Percentiles rank a stretch among this genome's conserved stretches.
These are phyloP conservation scores for Xestobium rufovillosum DNA, from an alignment of 2,888 invertebrate genomes.

Conservation along the genomic window DNA sequence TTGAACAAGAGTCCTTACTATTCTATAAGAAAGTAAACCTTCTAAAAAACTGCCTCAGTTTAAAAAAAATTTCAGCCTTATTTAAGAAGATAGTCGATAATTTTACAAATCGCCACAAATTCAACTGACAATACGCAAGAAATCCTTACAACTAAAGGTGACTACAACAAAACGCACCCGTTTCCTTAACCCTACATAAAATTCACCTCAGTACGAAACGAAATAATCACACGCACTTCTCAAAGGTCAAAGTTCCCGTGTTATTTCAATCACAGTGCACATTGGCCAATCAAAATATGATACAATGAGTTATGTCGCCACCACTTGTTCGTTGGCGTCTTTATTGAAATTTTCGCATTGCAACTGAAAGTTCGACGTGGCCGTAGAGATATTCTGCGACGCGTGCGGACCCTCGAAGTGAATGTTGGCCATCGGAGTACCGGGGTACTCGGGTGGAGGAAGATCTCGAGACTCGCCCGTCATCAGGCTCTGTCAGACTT, in stretches of 20 bases:
- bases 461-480: conserved; percentile 35
- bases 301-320: too few species aligned
- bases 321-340: too few species aligned
- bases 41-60: too few species aligned
- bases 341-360: too few species aligned
- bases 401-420: conserved; percentile 31
- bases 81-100: conserved; percentile 12
- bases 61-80: too few species aligned
- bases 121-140: too few species aligned
- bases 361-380: too few species aligned
- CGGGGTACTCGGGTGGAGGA: conserved; percentile 43
- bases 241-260: conserved; percentile 31
- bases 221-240: conserved; percentile 30
- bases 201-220: conserved; percentile 13
- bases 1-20: too few species aligned
- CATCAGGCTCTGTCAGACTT: conserved; percentile 52
- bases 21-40: too few species aligned
- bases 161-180: conserved; percentile 38
- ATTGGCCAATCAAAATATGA: conserved; percentile 19
- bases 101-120: conserved; percentile 1
- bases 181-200: too few species aligned
- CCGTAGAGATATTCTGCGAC: too few species aligned
- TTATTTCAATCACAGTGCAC: conserved; percentile 38
- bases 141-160: conserved; percentile 33
- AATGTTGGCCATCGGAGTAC: conserved; percentile 36